These are phyloP conservation scores for Cerastoderma edule DNA, from an alignment of 2,888 invertebrate species.

Conservation along the genomic window DNA sequence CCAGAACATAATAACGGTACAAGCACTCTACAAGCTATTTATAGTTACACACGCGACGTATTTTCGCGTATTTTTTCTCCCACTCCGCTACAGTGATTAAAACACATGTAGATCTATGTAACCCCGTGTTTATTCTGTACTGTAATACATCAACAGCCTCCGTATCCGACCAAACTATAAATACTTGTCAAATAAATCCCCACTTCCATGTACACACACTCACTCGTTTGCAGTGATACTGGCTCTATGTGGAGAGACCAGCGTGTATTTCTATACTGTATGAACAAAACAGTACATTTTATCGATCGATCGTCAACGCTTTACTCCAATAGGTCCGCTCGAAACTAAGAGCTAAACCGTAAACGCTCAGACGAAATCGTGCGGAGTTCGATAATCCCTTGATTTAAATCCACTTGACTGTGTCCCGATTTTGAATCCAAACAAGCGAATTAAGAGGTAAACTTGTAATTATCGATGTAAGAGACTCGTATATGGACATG, in stretches of 20 bases:
- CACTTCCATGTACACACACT: slow-evolving; percentile 13
- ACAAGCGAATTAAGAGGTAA: slow-evolving; percentile 10
- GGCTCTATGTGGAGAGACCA: not conserved
- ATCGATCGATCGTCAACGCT: slow-evolving; percentile 12
- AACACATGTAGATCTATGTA: slow-evolving; percentile 25
- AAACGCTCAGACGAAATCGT: not conserved
- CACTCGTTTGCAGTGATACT: slow-evolving; percentile 9
- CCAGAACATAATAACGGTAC: too few relatives aligned
- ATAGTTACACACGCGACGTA: slow-evolving; percentile 14
- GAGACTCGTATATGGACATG: too few relatives aligned
- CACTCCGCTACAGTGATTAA: not conserved
- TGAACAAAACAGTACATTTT: slow-evolving; percentile 23
- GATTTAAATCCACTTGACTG: slow-evolving; percentile 22
- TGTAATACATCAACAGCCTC: too few relatives aligned
- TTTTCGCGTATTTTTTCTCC: slow-evolving; percentile 5
- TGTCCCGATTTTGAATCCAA: not conserved
- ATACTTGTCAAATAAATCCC: not conserved
- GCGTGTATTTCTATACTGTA: slow-evolving; percentile 21
- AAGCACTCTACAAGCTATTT: slow-evolving; percentile 4
- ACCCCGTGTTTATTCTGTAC: too few relatives aligned
- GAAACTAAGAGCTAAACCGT: too few relatives aligned
- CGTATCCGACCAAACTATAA: not conserved
- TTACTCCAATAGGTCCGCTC: not conserved
- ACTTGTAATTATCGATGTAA: not conserved
- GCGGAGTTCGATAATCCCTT: slow-evolving; percentile 4